Base-by-base conservation (phyloP, 1,140 invertebrate species). In the Hyposmocoma kahamanoa region DNA sequence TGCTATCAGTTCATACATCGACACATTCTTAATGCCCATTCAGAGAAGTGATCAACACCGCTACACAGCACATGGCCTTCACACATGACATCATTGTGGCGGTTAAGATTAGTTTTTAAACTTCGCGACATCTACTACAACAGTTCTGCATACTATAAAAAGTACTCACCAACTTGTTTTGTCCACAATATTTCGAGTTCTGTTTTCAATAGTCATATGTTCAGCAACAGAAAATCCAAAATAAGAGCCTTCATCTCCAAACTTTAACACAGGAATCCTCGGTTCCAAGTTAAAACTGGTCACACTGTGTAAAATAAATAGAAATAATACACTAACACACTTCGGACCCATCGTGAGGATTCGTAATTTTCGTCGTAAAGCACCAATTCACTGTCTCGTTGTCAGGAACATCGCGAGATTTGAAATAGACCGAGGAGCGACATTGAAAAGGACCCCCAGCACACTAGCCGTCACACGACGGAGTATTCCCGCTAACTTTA, bases 191-290 rank as follows among this genome's bases (percentile, higher is more conserved):
- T 67, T 59, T n/a, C n/a, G n/a, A n/a, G n/a, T n/a, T n/a, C n/a
- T n/a, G n/a, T n/a, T n/a, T n/a, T n/a, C n/a, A 15, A 88, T 57
- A 55, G 90, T 89, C 58, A 91, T 87, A 78, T 97, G 95, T 82
- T 96, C 91, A 38, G 95, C 95, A 11, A 97, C 92, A 24, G 95
- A 95, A 88, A 92, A 97, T 83, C 95, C 95, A 84, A 97, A 97
- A 86, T 95, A 96, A 34, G 94, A 93, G 26, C 90, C 90, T 19
- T 62, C 54, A 30, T 74, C 58, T 58, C 94, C 95, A 45, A 87
- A 79, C 86, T 96, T 96, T 64, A 96, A 90, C 67, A 96, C 87
- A 69, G 95, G 94, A 84, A 96, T 91, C 74, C 92, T 89, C 41
- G 92, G 88, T 77, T 97, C 95, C 63, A 97, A 88, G 88, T 97